Base-by-base conservation (phyloP, 1,140 invertebrate genomes). In the Dinothrombium tinctorium region DNA sequence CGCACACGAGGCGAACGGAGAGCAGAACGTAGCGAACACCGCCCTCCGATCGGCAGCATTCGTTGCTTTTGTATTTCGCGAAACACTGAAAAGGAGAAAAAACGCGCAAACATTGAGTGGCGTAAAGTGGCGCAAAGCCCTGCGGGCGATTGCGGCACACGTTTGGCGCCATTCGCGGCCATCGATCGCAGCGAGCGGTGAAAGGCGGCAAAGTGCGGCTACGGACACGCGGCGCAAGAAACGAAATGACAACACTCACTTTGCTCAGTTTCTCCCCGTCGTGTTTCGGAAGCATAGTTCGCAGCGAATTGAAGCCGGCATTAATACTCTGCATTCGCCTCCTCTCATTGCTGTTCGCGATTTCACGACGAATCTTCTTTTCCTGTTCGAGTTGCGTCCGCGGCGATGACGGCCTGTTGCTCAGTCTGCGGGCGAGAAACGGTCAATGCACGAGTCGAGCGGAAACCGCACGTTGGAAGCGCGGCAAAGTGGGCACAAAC, bases 281-380 rank as follows among this genome's bases (percentile, higher is more conserved):
- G 61, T 89, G 78, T 48, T 83, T 74, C 28, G 87, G 92, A 51
- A 98, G 63, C 23, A 98, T 65, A 1, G 75, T 74, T 41, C 87
- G 71, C 19, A 99, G 67, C 26, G 79, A 80, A 57, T 94, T 83
- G 60, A 98, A 98, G 25, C 94, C 94, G 44, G 90, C 86, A 67
- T 99, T 99, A 55, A 99, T 99, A 58, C 84, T 94, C 61, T 98
- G 90, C 92, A 99, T 98, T 38, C 92, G 73, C 41, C 92, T 68
- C 14, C 92, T 64, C 58, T 99, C 92, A 61, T 99, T 99, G 57
- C 84, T 94, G 62, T 99, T 99, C 54, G 92, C 92, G 58, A 98
- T 96, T 63, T 98, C 90, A 49, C 92, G 69, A 49, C 92, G 66
- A 56, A 95, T 79, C 42, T 83, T 66, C 58, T 92, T 92, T 58